A percentile compares a stretch with the other conserved stretches of the same genome.
phyloP scores from a whole-genome alignment of 1,140 invertebrate species.

The Lycorma delicatula region DNA sequence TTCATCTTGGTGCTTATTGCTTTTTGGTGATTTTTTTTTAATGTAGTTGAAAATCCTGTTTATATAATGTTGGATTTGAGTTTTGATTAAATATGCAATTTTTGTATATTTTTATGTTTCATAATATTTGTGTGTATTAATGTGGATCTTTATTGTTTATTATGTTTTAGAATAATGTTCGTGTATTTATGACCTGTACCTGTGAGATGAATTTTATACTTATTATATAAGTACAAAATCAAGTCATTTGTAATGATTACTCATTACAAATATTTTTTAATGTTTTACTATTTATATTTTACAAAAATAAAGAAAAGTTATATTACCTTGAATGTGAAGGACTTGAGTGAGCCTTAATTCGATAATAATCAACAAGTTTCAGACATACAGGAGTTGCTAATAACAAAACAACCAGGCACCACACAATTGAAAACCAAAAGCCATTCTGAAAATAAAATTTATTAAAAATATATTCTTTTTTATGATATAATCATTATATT shows the following conservation, averaged over 20 bases:
- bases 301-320: neutral
- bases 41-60: too few species aligned
- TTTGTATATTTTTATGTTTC: too few species aligned
- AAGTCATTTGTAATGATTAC: neutral
- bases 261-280: neutral
- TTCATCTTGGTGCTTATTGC: too few species aligned
- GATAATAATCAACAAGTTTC: slow-evolving; percentile 27
- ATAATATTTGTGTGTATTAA: too few species aligned
- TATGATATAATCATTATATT: neutral
- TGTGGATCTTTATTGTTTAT: too few species aligned
- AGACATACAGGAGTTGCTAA: slow-evolving; percentile 35
- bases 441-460: slow-evolving; percentile 42
- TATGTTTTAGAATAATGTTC: too few species aligned
- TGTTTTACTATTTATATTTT: neutral
- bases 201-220: neutral
- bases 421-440: slow-evolving; percentile 45
- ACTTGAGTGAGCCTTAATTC: neutral
- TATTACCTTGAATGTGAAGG: neutral
- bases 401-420: slow-evolving; percentile 37
- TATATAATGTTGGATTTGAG: too few species aligned
- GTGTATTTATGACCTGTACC: neutral
- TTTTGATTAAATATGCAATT: too few species aligned
- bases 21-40: too few species aligned
- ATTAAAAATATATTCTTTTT: neutral
- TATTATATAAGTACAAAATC: neutral